These are phyloP conservation scores for Polymixis lichenea DNA, from an alignment of 2,888 invertebrate species.

Conservation along the genomic window DNA sequence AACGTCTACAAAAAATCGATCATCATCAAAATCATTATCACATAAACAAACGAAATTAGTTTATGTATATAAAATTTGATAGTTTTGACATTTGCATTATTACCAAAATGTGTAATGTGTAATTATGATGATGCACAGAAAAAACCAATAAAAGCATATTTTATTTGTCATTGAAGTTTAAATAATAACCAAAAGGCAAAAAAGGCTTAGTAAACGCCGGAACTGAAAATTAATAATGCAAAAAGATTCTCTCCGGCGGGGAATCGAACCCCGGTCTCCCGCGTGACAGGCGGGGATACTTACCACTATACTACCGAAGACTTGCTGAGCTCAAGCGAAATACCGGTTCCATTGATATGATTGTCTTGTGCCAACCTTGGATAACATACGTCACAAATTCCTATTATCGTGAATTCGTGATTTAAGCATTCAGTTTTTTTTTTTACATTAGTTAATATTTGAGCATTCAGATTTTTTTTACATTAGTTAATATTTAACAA, in stretches of 20 bases:
- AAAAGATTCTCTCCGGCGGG: constrained; percentile 70
- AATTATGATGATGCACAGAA: background rate
- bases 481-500: too few species aligned
- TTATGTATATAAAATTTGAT: too few species aligned
- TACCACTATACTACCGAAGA: constrained; percentile 91
- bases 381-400: background rate
- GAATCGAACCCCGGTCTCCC: constrained; percentile 82
- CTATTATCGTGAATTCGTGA: too few species aligned
- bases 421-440: background rate
- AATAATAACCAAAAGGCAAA: background rate
- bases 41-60: too few species aligned
- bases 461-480: background rate
- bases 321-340: background rate
- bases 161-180: background rate
- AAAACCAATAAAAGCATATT: background rate
- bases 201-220: background rate
- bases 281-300: constrained; percentile 91
- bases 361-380: background rate
- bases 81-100: background rate
- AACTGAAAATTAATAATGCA: constrained; percentile 80
- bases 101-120: background rate
- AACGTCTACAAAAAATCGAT: background rate
- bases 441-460: background rate
- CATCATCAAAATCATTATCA: too few species aligned
- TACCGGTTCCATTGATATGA: constrained; percentile 1